Evolutionary conservation across 2,888 invertebrate genomes (phyloP).

Genomic region (Ditula angustiorana): DNA sequence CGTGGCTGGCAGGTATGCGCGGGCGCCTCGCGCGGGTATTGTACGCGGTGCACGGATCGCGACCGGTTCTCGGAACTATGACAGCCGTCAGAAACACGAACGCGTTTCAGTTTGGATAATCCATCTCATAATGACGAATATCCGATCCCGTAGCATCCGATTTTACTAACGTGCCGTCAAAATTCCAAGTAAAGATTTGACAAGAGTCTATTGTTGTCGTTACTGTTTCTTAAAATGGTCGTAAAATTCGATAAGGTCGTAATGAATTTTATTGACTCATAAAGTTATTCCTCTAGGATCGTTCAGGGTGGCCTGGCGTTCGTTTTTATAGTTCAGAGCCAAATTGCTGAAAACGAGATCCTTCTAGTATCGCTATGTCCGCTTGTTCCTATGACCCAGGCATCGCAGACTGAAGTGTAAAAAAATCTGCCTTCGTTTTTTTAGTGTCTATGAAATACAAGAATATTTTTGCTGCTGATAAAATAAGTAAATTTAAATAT

Average conservation of each 20-base stretch:
- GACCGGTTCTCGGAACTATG: constrained; percentile 77
- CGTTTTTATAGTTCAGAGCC: not conserved
- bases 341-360: too few relatives aligned
- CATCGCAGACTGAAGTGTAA: too few relatives aligned
- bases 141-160: constrained; percentile 11
- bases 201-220: constrained; percentile 47
- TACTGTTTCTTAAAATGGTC: constrained; percentile 48
- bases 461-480: too few relatives aligned
- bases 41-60: constrained; percentile 58
- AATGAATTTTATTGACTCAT: constrained; percentile 11
- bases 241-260: constrained; percentile 39
- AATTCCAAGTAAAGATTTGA: constrained; percentile 2
- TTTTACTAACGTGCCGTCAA: constrained; percentile 17
- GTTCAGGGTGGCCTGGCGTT: not conserved
- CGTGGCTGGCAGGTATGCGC: constrained; percentile 59
- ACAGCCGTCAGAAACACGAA: constrained; percentile 47
- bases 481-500: too few relatives aligned
- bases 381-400: too few relatives aligned
- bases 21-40: constrained; percentile 63
- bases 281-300: constrained; percentile 3
- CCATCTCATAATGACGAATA: constrained; percentile 16
- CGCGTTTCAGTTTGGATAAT: constrained; percentile 32
- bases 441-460: too few relatives aligned
- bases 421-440: too few relatives aligned
- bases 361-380: too few relatives aligned